Conservation (phyloP, 2,113 vertebrate genomes). For the Zapornia atra region DNA sequence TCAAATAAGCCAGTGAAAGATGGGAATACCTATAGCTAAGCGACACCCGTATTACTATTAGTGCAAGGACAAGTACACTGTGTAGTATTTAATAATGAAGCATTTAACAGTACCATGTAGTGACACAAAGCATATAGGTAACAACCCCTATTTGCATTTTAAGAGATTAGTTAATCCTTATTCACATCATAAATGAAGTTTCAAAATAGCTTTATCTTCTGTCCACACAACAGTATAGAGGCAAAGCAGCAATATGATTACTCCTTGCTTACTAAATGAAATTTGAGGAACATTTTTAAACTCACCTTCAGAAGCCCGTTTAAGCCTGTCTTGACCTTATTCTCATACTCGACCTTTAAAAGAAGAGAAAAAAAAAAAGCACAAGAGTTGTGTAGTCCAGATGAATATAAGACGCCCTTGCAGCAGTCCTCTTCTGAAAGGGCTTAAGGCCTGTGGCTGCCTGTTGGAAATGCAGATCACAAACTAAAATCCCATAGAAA, state of each 20-base stretch:
- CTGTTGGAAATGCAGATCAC: conserved; percentile 48
- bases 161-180: not conserved
- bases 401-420: not conserved
- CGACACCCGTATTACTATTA: not conserved
- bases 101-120: not conserved
- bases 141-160: not conserved
- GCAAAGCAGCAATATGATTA: not conserved
- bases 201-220: not conserved
- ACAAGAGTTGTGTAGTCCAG: not conserved
- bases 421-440: not conserved
- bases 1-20: not conserved
- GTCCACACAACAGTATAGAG: not conserved
- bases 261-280: not conserved
- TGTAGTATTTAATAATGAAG: fast-evolving
- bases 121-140: not conserved
- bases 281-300: not conserved
- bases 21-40: not conserved
- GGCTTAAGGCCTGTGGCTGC: not conserved
- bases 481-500: conserved; percentile 18
- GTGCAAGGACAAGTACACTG: fast-evolving
- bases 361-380: not conserved
- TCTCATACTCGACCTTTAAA: not conserved
- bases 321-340: not conserved
- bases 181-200: not conserved
- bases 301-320: conserved; percentile 35